Conservation (phyloP, 2,888 invertebrate genomes). For the Galerucella pusilla region DNA sequence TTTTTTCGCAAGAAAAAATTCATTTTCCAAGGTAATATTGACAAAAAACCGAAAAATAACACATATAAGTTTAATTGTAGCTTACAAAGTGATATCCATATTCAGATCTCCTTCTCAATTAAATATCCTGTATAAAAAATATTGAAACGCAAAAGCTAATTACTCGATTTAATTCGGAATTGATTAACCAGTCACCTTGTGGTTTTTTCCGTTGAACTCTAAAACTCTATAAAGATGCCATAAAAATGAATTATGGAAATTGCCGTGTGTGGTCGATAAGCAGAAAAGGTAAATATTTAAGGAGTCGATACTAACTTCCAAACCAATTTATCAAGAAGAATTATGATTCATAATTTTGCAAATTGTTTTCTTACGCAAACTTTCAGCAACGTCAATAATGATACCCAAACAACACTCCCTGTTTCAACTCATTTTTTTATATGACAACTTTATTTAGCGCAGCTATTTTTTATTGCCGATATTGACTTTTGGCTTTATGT, state of each 20-base stretch:
- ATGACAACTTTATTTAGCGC: background rate
- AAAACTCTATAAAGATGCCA: conserved; percentile 16
- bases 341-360: conserved; percentile 52
- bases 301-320: conserved; percentile 30
- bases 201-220: conserved; percentile 15
- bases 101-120: too few relatives aligned
- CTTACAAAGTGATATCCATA: too few relatives aligned
- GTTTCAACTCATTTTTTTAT: conserved; percentile 19
- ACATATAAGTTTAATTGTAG: too few relatives aligned
- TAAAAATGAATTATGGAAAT: conserved; percentile 41
- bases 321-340: conserved; percentile 41
- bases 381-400: conserved; percentile 19
- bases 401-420: conserved; percentile 23
- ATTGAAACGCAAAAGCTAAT: too few relatives aligned
- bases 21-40: too few relatives aligned
- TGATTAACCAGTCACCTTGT: background rate
- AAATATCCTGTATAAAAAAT: too few relatives aligned
- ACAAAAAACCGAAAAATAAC: too few relatives aligned
- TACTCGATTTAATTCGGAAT: background rate
- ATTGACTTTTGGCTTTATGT: background rate
- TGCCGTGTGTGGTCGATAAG: conserved; percentile 31
- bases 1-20: too few relatives aligned
- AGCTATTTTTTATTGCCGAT: background rate
- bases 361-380: conserved; percentile 47
- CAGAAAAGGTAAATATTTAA: conserved; percentile 39